Evolutionary conservation across 2,888 invertebrate genomes (phyloP), one percentile per base, ranked within the genome.

Genomic region (Scaptomyza parva): DNA sequence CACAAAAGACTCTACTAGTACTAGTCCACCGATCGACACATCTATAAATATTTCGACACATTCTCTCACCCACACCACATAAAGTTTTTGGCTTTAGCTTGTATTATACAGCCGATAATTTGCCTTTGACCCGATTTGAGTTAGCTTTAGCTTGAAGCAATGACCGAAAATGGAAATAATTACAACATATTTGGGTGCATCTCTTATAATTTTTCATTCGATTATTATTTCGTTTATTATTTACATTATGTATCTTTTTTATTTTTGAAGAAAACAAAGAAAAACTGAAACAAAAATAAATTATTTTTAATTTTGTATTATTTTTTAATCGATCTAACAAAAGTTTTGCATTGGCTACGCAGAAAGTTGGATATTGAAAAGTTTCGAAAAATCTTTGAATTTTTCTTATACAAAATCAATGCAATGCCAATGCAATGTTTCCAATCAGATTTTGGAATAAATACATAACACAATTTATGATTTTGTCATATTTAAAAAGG

Each of bases 131-230:
- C 67, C 44, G 43, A 79, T 74, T 70, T 76, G 33, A 50, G 48
- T 72, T 67, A 82, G 88, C 83, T 70, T 67, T 70, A 76, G 70
- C 73, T 76, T 75, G 51, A 77, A 70, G 53, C 48, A 67, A 68
- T 47, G 62, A 43, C 72, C 70, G 77, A 81, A 84, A 87, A 89
- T 88, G 90, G 90, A 91, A 90, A 90, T 91, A 90, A 89, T 91
- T 92, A 91, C 92, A 92, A 91, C 89, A 91, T 87, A 87, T 89
- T 89, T 91, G 91, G 91, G 91, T 85, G 85, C 91, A 90, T 91
- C 90, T 92, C 92, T 79, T 66, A 86, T 69, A 89, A 87, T 89
- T 88, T 90, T 90, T 88, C 83, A 90, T 89, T 87, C 89, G 70
- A 79, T 88, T 85, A 69, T 85, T 0, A 60, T 67, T 85, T 88